Conservation (phyloP, 2,888 invertebrate genomes). For the Tetragonula carbonaria region DNA sequence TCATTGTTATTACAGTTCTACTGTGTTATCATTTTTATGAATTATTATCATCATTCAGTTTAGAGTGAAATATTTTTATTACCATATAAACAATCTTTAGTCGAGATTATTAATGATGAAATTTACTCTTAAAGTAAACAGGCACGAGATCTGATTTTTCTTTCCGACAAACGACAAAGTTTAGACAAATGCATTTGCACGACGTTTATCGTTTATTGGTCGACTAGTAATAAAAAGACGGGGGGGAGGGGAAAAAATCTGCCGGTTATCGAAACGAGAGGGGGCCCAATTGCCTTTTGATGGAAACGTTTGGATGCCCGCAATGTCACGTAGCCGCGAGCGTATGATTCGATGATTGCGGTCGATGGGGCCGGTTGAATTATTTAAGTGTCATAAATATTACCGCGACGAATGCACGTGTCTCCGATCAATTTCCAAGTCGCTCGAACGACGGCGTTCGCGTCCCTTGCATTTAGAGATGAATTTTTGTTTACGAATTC, state of each 20-base stretch:
- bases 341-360: constrained; percentile 13
- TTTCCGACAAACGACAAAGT: neutral
- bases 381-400: constrained; percentile 35
- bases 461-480: too few species aligned
- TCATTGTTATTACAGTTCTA: too few species aligned
- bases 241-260: neutral
- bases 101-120: neutral
- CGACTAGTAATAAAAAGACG: neutral
- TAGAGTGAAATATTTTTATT: neutral
- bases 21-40: too few species aligned
- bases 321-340: neutral
- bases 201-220: constrained; percentile 1
- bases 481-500: too few species aligned
- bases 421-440: constrained; percentile 15
- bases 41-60: too few species aligned
- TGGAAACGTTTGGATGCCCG: constrained; percentile 6
- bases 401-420: constrained; percentile 18
- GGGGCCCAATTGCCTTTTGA: neutral
- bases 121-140: neutral
- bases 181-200: neutral
- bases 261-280: neutral
- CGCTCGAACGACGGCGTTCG: neutral
- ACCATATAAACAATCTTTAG: neutral
- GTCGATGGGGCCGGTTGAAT: constrained; percentile 3
- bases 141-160: neutral